Percentiles rank a stretch among this genome's conserved stretches.
Evolutionary conservation across 2,888 invertebrate species (phyloP).

Genomic region (Tinea pellionella): DNA sequence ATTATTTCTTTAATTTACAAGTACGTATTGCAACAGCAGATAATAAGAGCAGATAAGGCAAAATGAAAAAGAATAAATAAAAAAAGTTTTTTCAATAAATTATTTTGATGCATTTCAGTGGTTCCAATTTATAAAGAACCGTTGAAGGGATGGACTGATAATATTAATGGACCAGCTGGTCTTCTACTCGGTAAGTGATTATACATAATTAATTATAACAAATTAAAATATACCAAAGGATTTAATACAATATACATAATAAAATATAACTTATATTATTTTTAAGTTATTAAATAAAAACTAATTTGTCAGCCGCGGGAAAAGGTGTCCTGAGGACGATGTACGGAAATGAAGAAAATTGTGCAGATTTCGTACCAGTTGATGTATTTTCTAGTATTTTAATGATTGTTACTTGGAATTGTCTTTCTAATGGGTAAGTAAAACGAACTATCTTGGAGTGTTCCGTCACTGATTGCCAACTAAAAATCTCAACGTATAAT

Average conservation of each 20-base stretch:
- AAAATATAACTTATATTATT: too few relatives aligned
- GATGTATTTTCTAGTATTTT: constrained; percentile 78
- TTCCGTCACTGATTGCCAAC: too few relatives aligned
- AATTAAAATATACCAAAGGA: too few relatives aligned
- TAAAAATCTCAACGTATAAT: too few relatives aligned
- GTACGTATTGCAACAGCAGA: too few relatives aligned
- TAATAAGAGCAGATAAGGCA: too few relatives aligned
- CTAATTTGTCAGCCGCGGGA: constrained; percentile 61
- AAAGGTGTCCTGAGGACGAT: constrained; percentile 83
- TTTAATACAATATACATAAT: neutral
- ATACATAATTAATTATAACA: too few relatives aligned
- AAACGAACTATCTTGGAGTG: neutral
- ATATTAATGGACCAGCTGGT: constrained; percentile 84
- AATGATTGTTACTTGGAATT: constrained; percentile 69
- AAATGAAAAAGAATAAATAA: too few relatives aligned
- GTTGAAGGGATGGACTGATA: constrained; percentile 85
- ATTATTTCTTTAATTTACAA: too few relatives aligned
- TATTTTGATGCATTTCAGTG: constrained; percentile 46
- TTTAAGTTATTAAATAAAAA: neutral
- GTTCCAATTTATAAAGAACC: constrained; percentile 81
- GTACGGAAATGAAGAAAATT: constrained; percentile 74
- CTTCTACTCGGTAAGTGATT: constrained; percentile 63
- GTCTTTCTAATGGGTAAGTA: constrained; percentile 44
- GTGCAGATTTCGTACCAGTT: constrained; percentile 78
- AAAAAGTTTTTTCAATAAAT: neutral